These are phyloP conservation scores for Chaenogobius annularis DNA, from an alignment of 2,113 vertebrate genomes.

Conservation along the genomic window DNA sequence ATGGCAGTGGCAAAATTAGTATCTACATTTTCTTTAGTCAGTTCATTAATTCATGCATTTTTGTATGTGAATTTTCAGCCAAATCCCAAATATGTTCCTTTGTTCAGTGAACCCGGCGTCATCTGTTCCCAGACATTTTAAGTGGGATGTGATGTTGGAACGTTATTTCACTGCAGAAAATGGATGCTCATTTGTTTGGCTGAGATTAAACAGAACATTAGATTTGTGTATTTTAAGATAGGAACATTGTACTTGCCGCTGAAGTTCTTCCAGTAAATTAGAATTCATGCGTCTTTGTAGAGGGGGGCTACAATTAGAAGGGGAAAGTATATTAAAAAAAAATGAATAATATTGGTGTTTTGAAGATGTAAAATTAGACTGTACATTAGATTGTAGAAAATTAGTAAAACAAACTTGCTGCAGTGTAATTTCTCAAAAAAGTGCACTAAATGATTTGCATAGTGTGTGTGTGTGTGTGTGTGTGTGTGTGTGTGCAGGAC, in stretches of 20 bases:
- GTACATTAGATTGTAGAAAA: too few relatives aligned
- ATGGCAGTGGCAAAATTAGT: not conserved
- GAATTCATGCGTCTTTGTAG: not conserved
- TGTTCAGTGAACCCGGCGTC: not conserved
- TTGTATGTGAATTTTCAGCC: not conserved
- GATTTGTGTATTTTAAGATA: not conserved
- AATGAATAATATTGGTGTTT: too few relatives aligned
- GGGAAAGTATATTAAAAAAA: too few relatives aligned
- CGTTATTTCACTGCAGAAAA: not conserved
- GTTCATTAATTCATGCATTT: not conserved
- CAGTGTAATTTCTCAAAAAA: too few relatives aligned
- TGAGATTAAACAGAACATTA: not conserved
- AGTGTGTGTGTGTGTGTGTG: too few relatives aligned
- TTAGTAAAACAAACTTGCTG: too few relatives aligned
- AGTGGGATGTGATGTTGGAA: not conserved
- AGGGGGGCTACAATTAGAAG: too few relatives aligned
- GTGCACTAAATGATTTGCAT: too few relatives aligned
- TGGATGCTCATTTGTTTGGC: not conserved
- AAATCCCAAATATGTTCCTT: not conserved
- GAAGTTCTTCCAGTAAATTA: not conserved
- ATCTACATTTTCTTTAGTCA: not conserved
- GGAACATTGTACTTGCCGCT: not conserved
- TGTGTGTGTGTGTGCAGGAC: too few relatives aligned
- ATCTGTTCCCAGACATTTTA: not conserved
- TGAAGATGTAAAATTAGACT: too few relatives aligned